Base-by-base conservation (phyloP, 2,113 vertebrate species). In the Narcine bancroftii region DNA sequence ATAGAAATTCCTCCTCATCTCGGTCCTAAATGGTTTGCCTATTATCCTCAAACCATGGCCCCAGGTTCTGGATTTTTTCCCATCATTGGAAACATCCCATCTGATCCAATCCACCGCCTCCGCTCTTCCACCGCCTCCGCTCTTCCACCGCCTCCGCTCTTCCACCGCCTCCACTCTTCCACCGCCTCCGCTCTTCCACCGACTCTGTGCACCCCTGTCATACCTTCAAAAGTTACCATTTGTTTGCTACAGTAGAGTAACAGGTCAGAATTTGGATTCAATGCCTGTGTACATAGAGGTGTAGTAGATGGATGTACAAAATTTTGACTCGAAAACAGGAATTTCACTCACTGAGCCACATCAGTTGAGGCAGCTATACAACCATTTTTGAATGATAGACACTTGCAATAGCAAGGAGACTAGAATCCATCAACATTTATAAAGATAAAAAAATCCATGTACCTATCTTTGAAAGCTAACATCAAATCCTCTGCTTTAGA, bases 401-500 rank as follows among this genome's bases (percentile, higher is more conserved):
- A 36, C 33, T 85, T 85, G 50, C 50, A 85, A 85, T 56, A 60
- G 13, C 50, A 85, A 36, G 15, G 50, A 79, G 47, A 60, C 13
- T 60, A 36, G 29, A 85, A 85, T 60, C 15, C 6, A 36, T 56
- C 53, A 60, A 85, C 50, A 53, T 36, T 53, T 85, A n/a, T 85
- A 36, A 36, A 56, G 50, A 85, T 50, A 7, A 85, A 3, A 60
- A 60, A 36, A 29, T 26, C 79, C 6, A 33, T 33, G 79, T 33
- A 53, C 19, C 29, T 50, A 17, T 83, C 50, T 85, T 60, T 85
- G 81, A 85, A 85, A 85, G 29, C 15, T 4, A 17, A 60, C 50
- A 60, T 85, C 81, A 60, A 85, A 85, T 60, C 81, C 53, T 85
- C 60, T 85, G 53, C 50, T 19, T 17, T 50, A 85, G 81, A 85